Base-by-base conservation (phyloP, 2,113 vertebrate species). In the Oxygymnocypris stewartii region DNA sequence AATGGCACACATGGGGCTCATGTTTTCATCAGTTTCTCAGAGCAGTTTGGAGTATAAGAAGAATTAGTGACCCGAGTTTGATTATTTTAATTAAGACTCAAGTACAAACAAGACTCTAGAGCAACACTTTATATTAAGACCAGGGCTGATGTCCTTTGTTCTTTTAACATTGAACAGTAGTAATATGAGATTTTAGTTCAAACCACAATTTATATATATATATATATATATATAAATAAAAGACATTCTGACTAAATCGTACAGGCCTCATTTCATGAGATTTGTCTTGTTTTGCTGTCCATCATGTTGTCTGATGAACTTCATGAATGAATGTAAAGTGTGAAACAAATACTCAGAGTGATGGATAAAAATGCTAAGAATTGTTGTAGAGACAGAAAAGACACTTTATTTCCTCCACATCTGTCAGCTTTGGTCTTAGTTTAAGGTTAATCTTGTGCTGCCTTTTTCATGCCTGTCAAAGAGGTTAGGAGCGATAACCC, bases 341-440 rank as follows among this genome's bases (percentile, higher is more conserved):
- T 14, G 11, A 20, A 28, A 79, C 69, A 47, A 59, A 44, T 65
- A 76, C 40, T 44, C 31, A 59, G 8, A 42, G 18, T 59, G 61
- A 79, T 85, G 16, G 23, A 83, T 25, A 67, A 54, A 63, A 86
- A 54, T 6, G 16, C 40, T 86, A 47, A 40, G 14, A 84, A 65
- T 49, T 77, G 71, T 79, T 77, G 16, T 79, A 42, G 37, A 73
- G 49, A n/a, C 14, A 31, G 9, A 85, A 81, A 57, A 28, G 4
- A n/a, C 7, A 57, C n/a, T 31, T 67, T 84, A 8, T 76, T 84
- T 73, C 16, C 35, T 14, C 28, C 20, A 18, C 4, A n/a, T 75
- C 85, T 81, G 81, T 86, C 88, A 84, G 85, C 67, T 81, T 80
- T 76, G 54, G 81, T 35, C 18, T 80, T 54, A 20, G n/a, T 49